Evolutionary conservation across 2,888 invertebrate genomes (phyloP), one percentile per base, ranked within the genome.

Genomic region (Phymatocera aterrima): DNA sequence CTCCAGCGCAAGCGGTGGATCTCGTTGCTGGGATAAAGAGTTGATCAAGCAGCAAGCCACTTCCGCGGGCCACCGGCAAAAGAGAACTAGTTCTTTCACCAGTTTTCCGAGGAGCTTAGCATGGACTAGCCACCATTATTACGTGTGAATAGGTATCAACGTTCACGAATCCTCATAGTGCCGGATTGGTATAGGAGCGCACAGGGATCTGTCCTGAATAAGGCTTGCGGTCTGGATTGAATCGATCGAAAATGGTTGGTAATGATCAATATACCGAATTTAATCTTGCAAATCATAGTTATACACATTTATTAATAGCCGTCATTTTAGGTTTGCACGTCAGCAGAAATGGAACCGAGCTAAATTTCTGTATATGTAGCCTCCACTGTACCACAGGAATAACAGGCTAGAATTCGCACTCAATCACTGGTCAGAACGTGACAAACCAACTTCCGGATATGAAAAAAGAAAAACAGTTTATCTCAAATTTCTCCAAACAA

Each of bases 71-170:
- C 46, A 46, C 43, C 28, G 68, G n/a, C 15, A 28, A 24, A 43
- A 68, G 6, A 46, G 28, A 28, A 46, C 12, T 43, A n/a, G 10
- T 15, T 18, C 28, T 18, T 28, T 5, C n/a, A 15, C 24, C 68
- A 15, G 28, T n/a, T 21, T 46, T 24, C 34, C 15, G 37, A 34
- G 61, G n/a, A 37, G 61, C 61, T 61, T 34, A 12, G 15, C 43
- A 46, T 43, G 43, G 24, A 68, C 68, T 4, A 68, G 68, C 24
- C 40, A 68, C 46, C 28, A 46, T 46, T 43, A 46, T 46, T 68
- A 68, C 46, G 24, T 68, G 28, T 46, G 46, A 46, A 43, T 68
- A n/a, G n/a, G n/a, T n/a, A 68, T 68, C 46, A 46, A 15, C 46
- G 21, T 46, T 24, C 24, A 24, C 24, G 2, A 68, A 43, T 34